These are phyloP conservation scores for Phrynocephalus versicolor DNA, from an alignment of 2,113 vertebrate species.

Conservation along the genomic window DNA sequence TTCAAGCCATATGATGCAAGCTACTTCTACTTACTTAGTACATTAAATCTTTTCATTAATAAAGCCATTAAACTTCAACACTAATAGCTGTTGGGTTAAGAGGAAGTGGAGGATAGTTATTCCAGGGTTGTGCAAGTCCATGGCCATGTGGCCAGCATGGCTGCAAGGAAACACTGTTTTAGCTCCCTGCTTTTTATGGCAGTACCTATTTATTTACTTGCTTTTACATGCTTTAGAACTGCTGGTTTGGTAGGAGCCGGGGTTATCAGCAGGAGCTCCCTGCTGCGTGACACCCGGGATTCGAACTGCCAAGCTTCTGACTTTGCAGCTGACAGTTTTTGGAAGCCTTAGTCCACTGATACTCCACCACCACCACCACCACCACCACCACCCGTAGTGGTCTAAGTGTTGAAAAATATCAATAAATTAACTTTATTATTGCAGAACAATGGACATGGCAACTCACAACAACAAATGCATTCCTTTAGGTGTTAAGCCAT, in stretches of 20 bases:
- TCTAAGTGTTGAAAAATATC: background rate
- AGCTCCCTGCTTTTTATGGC: no score
- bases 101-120: background rate
- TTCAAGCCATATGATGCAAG: background rate
- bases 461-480: background rate
- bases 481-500: background rate
- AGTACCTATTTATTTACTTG: no score
- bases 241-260: no score
- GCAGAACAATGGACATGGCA: background rate
- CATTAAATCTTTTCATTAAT: conserved; percentile 4
- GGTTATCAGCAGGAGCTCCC: no score
- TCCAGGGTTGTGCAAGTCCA: background rate
- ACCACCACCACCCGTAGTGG: background rate
- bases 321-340: no score
- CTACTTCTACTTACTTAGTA: background rate
- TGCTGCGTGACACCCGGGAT: no score
- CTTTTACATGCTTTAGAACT: no score
- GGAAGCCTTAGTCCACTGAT: no score
- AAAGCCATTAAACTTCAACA: background rate
- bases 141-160: no score
- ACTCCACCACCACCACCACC: no score
- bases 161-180: no score
- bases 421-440: rapidly evolving
- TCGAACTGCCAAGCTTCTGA: no score
- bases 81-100: background rate